Percentiles rank a stretch among this genome's conserved stretches.
phyloP scores from a whole-genome alignment of 2,797 vertebrate species.

The Platalea minor region DNA sequence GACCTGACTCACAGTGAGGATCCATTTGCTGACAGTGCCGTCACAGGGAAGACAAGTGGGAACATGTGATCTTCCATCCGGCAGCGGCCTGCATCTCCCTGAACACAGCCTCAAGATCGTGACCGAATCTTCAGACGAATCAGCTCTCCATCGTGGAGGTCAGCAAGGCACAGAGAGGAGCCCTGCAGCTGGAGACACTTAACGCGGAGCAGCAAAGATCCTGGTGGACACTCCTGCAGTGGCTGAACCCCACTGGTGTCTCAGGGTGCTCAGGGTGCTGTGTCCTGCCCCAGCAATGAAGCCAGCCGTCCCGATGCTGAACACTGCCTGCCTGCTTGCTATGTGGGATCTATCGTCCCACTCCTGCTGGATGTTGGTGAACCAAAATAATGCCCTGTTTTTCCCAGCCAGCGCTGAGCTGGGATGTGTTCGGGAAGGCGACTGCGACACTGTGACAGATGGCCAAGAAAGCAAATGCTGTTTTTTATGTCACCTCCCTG shows the following conservation, averaged over 20 bases:
- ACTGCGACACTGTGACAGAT: not conserved
- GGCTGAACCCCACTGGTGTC: too few species aligned
- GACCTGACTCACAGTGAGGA: not conserved
- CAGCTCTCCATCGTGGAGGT: rapidly evolving
- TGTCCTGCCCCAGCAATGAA: not conserved
- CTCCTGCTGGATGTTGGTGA: not conserved
- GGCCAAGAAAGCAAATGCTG: constrained; percentile 47
- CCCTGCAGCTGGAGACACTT: not conserved
- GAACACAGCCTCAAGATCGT: not conserved
- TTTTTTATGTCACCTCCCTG: constrained; percentile 35
- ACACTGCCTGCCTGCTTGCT: not conserved
- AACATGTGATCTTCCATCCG: not conserved
- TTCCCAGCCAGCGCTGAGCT: not conserved
- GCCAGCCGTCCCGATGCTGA: not conserved
- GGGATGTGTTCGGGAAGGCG: not conserved
- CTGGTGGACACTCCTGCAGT: not conserved
- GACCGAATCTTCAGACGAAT: not conserved
- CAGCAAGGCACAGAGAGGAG: not conserved
- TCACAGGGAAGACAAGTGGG: not conserved
- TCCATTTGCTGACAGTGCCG: not conserved
- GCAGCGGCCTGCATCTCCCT: not conserved
- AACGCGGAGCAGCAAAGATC: not conserved
- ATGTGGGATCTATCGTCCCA: rapidly evolving
- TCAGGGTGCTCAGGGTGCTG: rapidly evolving
- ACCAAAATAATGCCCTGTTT: constrained; percentile 16